Conservation (phyloP, 2,113 vertebrate genomes). For the Corythaixoides concolor region DNA sequence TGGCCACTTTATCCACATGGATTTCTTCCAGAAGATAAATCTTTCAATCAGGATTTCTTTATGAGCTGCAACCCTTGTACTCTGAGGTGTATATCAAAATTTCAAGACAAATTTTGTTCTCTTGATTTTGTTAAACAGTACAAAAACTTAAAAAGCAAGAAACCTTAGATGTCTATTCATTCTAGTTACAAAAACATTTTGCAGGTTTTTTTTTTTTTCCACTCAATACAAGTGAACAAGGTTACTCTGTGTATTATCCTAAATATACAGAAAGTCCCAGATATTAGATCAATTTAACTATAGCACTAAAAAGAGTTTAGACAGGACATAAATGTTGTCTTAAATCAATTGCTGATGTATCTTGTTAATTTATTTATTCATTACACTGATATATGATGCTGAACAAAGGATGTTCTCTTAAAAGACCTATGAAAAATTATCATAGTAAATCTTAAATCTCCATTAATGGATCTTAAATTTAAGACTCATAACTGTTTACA, state of each 20-base stretch:
- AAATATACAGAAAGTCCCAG: neutral
- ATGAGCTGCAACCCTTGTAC: constrained; percentile 33
- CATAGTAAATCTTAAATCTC: neutral
- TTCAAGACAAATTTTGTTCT: constrained; percentile 41
- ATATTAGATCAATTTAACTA: neutral
- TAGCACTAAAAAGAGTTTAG: neutral
- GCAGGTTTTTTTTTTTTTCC: neutral
- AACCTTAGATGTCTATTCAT: constrained; percentile 37
- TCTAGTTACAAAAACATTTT: neutral
- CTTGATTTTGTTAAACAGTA: constrained; percentile 34
- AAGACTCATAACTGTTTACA: neutral
- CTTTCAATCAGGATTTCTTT: constrained; percentile 67
- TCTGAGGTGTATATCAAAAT: constrained; percentile 45
- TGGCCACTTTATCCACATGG: constrained; percentile 73
- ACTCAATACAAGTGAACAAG: neutral
- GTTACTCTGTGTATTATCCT: neutral
- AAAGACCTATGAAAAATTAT: neutral
- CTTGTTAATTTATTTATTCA: neutral
- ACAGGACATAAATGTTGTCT: neutral
- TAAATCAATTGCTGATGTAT: neutral
- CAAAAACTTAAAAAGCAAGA: constrained; percentile 32
- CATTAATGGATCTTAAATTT: neutral
- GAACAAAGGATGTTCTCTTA: neutral
- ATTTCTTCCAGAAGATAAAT: constrained; percentile 76
- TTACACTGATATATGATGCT: neutral